Percentiles rank a stretch among this genome's conserved stretches.
phyloP scores from a whole-genome alignment of 2,113 vertebrate genomes.

The Vulpes lagopus region DNA sequence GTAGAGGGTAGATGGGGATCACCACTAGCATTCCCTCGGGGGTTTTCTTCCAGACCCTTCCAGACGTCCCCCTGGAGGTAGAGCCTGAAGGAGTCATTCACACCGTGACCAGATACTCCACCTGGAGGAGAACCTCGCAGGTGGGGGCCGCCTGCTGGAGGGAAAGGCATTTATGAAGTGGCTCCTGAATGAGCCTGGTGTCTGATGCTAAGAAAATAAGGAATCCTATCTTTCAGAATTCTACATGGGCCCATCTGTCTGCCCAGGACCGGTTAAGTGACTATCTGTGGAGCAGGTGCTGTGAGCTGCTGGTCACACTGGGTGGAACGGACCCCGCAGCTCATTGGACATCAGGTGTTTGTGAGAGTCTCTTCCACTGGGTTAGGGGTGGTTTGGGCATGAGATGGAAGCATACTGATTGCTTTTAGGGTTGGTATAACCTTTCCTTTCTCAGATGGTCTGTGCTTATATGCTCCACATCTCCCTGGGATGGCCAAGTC shows the following conservation, averaged over 20 bases:
- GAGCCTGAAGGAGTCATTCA: conserved; percentile 87
- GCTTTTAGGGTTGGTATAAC: background rate
- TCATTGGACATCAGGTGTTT: accelerated
- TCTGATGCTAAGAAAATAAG: background rate
- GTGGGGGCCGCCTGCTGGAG: conserved; percentile 80
- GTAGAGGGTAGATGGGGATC: conserved; percentile 85
- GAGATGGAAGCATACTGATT: background rate
- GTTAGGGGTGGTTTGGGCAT: too few relatives aligned
- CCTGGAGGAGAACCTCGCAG: conserved; percentile 83
- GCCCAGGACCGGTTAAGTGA: background rate
- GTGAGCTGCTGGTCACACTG: too few relatives aligned
- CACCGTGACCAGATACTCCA: conserved; percentile 89
- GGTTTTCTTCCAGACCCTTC: conserved; percentile 89
- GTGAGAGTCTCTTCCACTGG: background rate
- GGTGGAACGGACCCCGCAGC: accelerated
- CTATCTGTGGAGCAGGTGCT: too few relatives aligned
- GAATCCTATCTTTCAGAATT: background rate
- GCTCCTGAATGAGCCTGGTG: background rate
- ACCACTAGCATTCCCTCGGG: conserved; percentile 84
- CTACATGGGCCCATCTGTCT: background rate
- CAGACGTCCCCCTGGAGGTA: conserved; percentile 79
- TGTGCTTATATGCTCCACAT: accelerated
- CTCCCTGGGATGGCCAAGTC: background rate
- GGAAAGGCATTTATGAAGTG: background rate
- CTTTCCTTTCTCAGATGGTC: background rate